Evolutionary conservation across 1,140 invertebrate species (phyloP), one percentile per base, ranked within the genome.

Genomic region (Brachionus plicatilis): DNA sequence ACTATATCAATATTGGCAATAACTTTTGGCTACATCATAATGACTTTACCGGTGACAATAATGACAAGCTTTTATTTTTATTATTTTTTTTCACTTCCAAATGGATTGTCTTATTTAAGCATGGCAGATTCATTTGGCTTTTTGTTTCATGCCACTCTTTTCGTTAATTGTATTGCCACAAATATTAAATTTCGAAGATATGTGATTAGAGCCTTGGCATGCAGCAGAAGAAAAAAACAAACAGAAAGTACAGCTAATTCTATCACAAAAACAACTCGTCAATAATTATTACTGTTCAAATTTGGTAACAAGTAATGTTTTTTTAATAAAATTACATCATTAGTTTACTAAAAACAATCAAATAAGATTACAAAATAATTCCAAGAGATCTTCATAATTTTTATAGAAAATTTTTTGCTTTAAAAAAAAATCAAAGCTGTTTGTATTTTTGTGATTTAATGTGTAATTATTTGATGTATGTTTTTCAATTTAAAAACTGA

Each of bases 131-230:
- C 66, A 17, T 41, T 68, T 5, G 66, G 27, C 2, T 68, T 68
- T 68, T 33, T 68, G 12, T 68, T 68, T 37, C 66, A 68, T 29
- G 20, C 66, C 4, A 68, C 27, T 17, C 14, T 68, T 11, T 68
- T 68, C 11, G 0, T 68, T 29, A 68, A 68, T n/a, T 68, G 66
- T 68, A 14, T 68, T 11, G 66, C 33, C 14, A 68, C 66, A 33
- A 68, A 68, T 68, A 68, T 68, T 33, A 68, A 68, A 68, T 68
- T 68, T 68, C 66, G 66, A 0, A 68, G n/a, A n/a, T 68, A 68
- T 68, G 66, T 68, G 5, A 33, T 33, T 4, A 68, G n/a, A 33
- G 24, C 4, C 14, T 37, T 68, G 33, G 9, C 3, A 9, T 8
- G 11, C 14, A 41, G 3, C 24, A 65, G 24, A 66, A 24, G 6